These are phyloP conservation scores for Encarsia formosa DNA, from an alignment of 2,888 invertebrate genomes.

Conservation along the genomic window DNA sequence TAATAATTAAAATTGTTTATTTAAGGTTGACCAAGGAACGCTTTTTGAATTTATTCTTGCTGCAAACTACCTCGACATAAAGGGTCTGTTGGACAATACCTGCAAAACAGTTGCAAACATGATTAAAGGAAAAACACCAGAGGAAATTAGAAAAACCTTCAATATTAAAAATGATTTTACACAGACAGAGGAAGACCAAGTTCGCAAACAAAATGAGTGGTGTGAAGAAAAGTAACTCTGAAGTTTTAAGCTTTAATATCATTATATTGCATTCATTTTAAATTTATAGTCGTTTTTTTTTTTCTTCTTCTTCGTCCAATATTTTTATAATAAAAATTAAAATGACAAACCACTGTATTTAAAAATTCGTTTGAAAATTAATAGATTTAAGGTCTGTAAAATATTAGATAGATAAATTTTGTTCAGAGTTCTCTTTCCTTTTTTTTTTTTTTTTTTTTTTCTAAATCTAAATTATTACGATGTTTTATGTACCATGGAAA, in stretches of 20 bases:
- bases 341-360: too few species aligned
- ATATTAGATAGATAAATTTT: too few species aligned
- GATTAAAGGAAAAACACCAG: conserved; percentile 98
- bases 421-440: too few species aligned
- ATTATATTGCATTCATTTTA: too few species aligned
- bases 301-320: too few species aligned
- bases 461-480: too few species aligned
- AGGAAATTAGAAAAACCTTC: conserved; percentile 94
- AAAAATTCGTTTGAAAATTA: too few species aligned
- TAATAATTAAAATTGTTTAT: conserved; percentile 14
- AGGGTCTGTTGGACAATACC: conserved; percentile 92
- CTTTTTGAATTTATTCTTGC: conserved; percentile 94
- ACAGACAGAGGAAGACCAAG: conserved; percentile 95
- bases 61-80: conserved; percentile 95
- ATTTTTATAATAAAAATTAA: too few species aligned
- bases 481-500: too few species aligned
- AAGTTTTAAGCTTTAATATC: too few species aligned
- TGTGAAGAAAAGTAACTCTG: conserved; percentile 84
- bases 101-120: conserved; percentile 98
- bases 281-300: background rate
- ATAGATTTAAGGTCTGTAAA: too few species aligned
- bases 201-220: conserved; percentile 95
- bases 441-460: too few species aligned
- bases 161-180: conserved; percentile 96
- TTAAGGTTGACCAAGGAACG: conserved; percentile 86